Percentiles rank a stretch among this genome's conserved stretches.
Conservation (phyloP, 2,888 invertebrate genomes). For the Hyalella azteca region DNA sequence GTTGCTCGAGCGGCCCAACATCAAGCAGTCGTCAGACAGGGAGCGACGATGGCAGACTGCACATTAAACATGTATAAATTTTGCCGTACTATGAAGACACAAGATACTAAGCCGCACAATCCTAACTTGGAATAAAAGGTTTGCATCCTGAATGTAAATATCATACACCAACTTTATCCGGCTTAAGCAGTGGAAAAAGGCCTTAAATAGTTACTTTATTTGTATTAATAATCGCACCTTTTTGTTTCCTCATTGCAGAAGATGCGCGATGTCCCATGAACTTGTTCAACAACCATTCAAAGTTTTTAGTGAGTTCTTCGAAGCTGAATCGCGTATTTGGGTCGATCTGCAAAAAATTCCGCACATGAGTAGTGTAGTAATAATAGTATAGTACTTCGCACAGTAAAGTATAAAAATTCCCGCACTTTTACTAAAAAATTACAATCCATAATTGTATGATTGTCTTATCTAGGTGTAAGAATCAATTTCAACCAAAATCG, state of each 20-base stretch:
- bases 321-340: conserved; percentile 75
- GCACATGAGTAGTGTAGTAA: conserved; percentile 34
- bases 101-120: no score
- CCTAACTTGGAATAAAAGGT: no score
- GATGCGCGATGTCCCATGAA: conserved; percentile 38
- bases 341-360: conserved; percentile 73
- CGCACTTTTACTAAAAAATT: no score
- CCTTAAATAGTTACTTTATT: no score
- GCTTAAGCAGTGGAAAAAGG: no score
- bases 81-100: no score
- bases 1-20: conserved; percentile 62
- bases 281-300: conserved; percentile 63
- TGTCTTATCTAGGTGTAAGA: no score
- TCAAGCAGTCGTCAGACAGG: conserved; percentile 73
- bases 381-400: background rate
- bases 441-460: no score
- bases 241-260: conserved; percentile 49
- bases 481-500: no score
- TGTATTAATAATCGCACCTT: conserved; percentile 45
- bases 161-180: no score
- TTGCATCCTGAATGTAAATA: no score
- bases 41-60: conserved; percentile 75
- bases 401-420: background rate
- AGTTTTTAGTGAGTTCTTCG: conserved; percentile 75
- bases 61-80: no score